These are phyloP conservation scores for Polydrusus cervinus DNA, from an alignment of 2,888 invertebrate genomes.

Conservation along the genomic window DNA sequence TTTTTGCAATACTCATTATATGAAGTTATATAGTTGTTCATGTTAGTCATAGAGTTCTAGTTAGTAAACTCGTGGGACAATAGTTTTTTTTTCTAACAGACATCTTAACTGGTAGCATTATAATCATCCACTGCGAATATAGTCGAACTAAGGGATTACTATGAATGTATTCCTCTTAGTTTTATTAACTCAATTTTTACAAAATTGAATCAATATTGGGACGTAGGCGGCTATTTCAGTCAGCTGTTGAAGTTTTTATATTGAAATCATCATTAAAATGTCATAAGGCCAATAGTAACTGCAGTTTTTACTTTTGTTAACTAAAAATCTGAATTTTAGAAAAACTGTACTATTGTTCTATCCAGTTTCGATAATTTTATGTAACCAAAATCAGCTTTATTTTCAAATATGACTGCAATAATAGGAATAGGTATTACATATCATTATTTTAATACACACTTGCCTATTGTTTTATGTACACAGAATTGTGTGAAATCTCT, in stretches of 20 bases:
- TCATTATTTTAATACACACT: background rate
- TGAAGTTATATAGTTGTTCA: conserved; percentile 44
- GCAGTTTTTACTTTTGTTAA: no score
- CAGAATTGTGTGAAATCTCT: no score
- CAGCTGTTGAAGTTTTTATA: no score
- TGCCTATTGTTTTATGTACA: background rate
- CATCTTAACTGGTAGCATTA: background rate
- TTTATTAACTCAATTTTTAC: background rate
- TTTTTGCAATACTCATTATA: conserved; percentile 50
- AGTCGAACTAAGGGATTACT: no score
- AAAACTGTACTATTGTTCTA: conserved; percentile 22
- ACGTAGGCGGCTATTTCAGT: no score
- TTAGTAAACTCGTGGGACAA: conserved; percentile 24
- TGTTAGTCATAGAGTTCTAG: conserved; percentile 42
- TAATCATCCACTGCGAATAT: no score
- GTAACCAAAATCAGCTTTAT: conserved; percentile 3
- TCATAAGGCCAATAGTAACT: no score
- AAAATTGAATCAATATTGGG: no score
- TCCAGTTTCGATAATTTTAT: background rate
- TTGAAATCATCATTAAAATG: no score
- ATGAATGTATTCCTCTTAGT: no score
- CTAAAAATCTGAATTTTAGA: background rate
- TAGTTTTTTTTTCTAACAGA: conserved; percentile 27
- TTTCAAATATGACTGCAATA: conserved; percentile 1
- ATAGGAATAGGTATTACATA: background rate